Percentiles rank a stretch among this genome's conserved stretches.
Conservation (phyloP, 1,140 invertebrate species). For the Daktulosphaira vitifoliae region DNA sequence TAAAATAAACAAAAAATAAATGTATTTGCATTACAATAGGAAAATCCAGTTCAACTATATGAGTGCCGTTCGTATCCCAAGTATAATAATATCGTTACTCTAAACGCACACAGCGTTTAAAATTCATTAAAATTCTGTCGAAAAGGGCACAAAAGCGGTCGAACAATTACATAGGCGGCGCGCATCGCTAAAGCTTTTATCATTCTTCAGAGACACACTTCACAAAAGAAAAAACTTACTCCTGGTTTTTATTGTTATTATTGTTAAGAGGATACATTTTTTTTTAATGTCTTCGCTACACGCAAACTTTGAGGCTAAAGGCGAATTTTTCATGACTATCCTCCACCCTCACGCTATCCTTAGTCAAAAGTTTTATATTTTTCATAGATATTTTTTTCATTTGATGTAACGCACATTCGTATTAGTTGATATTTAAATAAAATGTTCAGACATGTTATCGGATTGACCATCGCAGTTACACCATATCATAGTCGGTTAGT, state of each 20-base stretch:
- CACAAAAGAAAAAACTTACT: conserved; percentile 9
- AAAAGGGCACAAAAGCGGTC: conserved; percentile 20
- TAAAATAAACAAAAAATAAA: too few relatives aligned
- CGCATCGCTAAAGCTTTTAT: conserved; percentile 15
- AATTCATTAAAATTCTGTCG: conserved; percentile 24
- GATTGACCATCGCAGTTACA: too few relatives aligned
- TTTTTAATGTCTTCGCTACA: conserved; percentile 15
- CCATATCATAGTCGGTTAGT: too few relatives aligned
- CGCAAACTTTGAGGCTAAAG: conserved; percentile 4
- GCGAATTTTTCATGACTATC: neutral
- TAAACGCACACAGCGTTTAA: neutral
- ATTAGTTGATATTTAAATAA: too few relatives aligned
- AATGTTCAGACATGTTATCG: too few relatives aligned
- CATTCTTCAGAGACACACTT: neutral
- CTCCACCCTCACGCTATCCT: neutral
- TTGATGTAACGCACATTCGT: too few relatives aligned
- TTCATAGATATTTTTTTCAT: too few relatives aligned
- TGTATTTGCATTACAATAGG: too few relatives aligned
- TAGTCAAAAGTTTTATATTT: neutral
- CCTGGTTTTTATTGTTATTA: conserved; percentile 26
- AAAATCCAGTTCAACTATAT: too few relatives aligned
- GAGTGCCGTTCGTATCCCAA: too few relatives aligned
- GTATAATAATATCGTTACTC: too few relatives aligned
- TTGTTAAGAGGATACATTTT: conserved; percentile 21
- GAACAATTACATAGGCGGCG: conserved; percentile 14